These are phyloP conservation scores for Conus canariensis DNA, from an alignment of 2,888 invertebrate genomes.

Conservation along the genomic window DNA sequence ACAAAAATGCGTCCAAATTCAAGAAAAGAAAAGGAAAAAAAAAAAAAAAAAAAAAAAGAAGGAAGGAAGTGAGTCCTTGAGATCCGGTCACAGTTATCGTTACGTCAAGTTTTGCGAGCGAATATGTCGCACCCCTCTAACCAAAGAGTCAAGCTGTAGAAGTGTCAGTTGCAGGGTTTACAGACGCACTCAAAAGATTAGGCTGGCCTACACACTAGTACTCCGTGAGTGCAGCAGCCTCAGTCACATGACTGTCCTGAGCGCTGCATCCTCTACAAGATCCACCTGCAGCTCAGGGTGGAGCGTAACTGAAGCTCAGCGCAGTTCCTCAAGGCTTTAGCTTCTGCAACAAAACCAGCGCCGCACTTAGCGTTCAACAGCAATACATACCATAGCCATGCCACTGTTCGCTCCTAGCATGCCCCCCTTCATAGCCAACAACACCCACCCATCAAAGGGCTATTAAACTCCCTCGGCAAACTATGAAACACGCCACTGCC, in stretches of 20 bases:
- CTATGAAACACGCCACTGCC: too few species aligned
- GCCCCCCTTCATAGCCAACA: background rate
- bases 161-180: background rate
- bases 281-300: slow-evolving; percentile 6
- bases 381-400: background rate
- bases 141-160: too few species aligned
- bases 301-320: background rate
- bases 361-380: background rate
- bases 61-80: too few species aligned
- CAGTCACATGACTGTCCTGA: background rate
- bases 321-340: slow-evolving; percentile 4
- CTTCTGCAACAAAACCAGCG: slow-evolving; percentile 42
- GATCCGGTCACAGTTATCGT: too few species aligned
- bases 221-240: background rate
- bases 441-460: too few species aligned
- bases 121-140: too few species aligned
- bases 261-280: background rate
- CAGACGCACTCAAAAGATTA: background rate
- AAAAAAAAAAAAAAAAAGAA: background rate
- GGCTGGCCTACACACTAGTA: background rate
- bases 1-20: background rate
- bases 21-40: background rate
- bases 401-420: background rate
- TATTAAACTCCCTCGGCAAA: too few species aligned
- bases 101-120: too few species aligned